Percentiles rank a stretch among this genome's conserved stretches.
Evolutionary conservation across 2,888 invertebrate species (phyloP).

Genomic region (Kryphioiulus occultus): DNA sequence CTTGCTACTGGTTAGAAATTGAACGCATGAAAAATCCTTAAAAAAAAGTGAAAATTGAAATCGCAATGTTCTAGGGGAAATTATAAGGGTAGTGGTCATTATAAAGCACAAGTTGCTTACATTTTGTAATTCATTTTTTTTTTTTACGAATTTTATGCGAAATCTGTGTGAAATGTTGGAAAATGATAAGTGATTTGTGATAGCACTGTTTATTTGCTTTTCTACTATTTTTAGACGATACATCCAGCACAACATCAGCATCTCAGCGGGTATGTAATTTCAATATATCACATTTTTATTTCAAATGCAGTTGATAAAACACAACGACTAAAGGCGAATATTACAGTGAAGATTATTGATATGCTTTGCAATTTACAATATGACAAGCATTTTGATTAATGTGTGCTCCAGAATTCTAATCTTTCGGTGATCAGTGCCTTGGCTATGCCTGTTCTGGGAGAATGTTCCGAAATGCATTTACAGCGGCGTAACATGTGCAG

Average conservation of each 20-base stretch:
- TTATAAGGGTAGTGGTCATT: too few species aligned
- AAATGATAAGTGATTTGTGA: too few species aligned
- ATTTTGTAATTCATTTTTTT: too few species aligned
- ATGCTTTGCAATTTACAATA: neutral
- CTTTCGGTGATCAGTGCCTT: conserved; percentile 45
- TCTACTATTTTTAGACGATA: conserved; percentile 66
- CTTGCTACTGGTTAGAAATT: too few species aligned
- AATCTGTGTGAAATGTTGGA: too few species aligned
- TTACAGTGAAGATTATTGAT: neutral
- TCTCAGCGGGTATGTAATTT: conserved; percentile 67
- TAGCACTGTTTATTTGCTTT: neutral
- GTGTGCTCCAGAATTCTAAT: conserved; percentile 30
- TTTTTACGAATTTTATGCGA: too few species aligned
- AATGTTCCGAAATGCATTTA: conserved; percentile 20
- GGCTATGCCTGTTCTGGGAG: conserved; percentile 41
- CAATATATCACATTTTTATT: neutral
- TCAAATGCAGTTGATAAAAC: neutral
- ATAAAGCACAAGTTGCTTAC: too few species aligned
- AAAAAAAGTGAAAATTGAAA: too few species aligned
- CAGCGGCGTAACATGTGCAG: conserved; percentile 42
- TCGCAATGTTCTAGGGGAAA: too few species aligned
- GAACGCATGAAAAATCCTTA: too few species aligned
- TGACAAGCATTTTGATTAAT: conserved; percentile 22
- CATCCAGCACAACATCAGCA: conserved; percentile 68
- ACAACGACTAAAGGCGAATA: neutral